Base-by-base conservation (phyloP, 2,113 vertebrate genomes). In the Hydrochoerus hydrochaeris region DNA sequence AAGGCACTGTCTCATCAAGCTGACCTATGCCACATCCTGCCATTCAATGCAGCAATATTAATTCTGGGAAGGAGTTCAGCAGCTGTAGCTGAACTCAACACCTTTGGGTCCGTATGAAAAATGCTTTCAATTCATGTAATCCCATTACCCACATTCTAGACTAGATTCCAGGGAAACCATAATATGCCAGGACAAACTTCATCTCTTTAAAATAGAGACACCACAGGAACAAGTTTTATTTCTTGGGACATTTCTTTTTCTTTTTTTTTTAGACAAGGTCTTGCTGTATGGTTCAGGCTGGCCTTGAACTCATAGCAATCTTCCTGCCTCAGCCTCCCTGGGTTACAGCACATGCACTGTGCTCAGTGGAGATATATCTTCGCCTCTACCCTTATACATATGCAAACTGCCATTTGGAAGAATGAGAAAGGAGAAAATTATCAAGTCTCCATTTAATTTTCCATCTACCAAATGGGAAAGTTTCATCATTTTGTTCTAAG, bases 401-500 rank as follows among this genome's bases (percentile, higher is more conserved):
- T 58, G 5, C 38, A 38, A 97, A 73, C 3, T 80, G 35, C 24
- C 41, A 89, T 54, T 44, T 93, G 30, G 30, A 54, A 32, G 67
- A 89, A 89, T 38, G 44, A 19, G 85, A 82, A 95, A 94, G 32
- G 28, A 96, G 17, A 93, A 20, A 63, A 52, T 54, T 41, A 85
- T 65, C 67, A 85, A 94, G 10, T 46, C 32, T 52, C 82, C 32
- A 85, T 46, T 87, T 85, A 83, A 85, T 49, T 88, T 94, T 52
- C 78, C n/a, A 92, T 30, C n/a, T 44, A 83, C n/a, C 10, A 86
- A 86, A 92, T 0, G 65, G 32, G 65, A 96, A 94, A 60, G 17
- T 49, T 69, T 92, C 65, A 85, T 62, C 41, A 67, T 85, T 92
- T 90, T 75, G 52, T 92, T 60, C 62, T 84, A 57, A 96, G 38